These are phyloP conservation scores for Pseudoips prasinana DNA, from an alignment of 2,888 invertebrate genomes.

Conservation along the genomic window DNA sequence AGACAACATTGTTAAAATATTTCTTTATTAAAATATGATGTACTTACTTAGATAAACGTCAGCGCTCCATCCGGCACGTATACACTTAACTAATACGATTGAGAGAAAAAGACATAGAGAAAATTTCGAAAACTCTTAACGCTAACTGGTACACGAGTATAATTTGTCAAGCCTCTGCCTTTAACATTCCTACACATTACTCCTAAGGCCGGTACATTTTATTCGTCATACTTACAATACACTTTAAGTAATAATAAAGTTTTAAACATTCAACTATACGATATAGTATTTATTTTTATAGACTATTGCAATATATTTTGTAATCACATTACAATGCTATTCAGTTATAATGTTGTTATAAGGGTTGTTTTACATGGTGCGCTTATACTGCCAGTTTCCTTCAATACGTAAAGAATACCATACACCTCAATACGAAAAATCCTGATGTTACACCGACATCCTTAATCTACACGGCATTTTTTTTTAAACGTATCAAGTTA, in stretches of 20 bases:
- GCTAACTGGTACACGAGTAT: conserved; percentile 63
- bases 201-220: conserved; percentile 78
- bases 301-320: conserved; percentile 61
- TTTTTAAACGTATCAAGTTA: too few relatives aligned
- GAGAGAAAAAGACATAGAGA: conserved; percentile 77
- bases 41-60: conserved; percentile 32
- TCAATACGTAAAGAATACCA: too few relatives aligned
- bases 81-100: conserved; percentile 70
- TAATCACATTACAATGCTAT: conserved; percentile 49
- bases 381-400: too few relatives aligned
- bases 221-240: conserved; percentile 68
- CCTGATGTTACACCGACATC: too few relatives aligned
- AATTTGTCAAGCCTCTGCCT: conserved; percentile 64
- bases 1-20: conserved; percentile 56
- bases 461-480: too few relatives aligned
- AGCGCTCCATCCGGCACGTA: conserved; percentile 19
- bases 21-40: conserved; percentile 51
- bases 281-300: conserved; percentile 49
- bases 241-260: conserved; percentile 67
- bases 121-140: conserved; percentile 71
- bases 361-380: conserved; percentile 5
- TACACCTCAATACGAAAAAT: too few relatives aligned
- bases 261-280: conserved; percentile 68
- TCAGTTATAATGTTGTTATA: conserved; percentile 29
- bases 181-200: conserved; percentile 65